Base-by-base conservation (phyloP, 2,797 vertebrate species). In the Cichlasoma orientale region DNA sequence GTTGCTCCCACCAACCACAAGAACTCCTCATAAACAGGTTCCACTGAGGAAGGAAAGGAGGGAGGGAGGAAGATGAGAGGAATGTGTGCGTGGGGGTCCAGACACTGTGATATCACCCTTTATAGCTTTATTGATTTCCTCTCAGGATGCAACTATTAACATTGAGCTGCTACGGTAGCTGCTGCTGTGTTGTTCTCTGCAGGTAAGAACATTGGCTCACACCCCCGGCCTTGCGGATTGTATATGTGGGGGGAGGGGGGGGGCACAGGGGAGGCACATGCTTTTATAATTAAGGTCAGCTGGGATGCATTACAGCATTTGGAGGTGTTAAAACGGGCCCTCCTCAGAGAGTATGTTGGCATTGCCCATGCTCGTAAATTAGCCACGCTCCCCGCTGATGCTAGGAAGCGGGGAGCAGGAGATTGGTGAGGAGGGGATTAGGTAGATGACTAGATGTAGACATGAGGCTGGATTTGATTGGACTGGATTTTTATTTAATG, bases 281-380 rank as follows among this genome's bases (percentile, higher is more conserved):
- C 93, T 95, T 95, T 95, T 95, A 95, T 95, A 96, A 96, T 96
- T 95, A 96, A 95, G 95, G 95, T 96, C 95, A 96, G 93, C 93
- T 95, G 95, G 95, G 95, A 96, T 93, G 92, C 94, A 96, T 96
- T 96, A 95, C 95, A 93, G 92, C 95, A 95, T 96, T 95, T 94
- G 93, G 93, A 96, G 95, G 95, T 95, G 95, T 96, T 96, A 95
- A 96, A 96, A 95, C 90, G 79, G 94, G 92, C 90, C 92, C 93
- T 96, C 95, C 94, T 95, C 89, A 68, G 95, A 96, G 95, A 95
- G 91, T 76, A 93, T 90, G 93, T 91, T 96, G 95, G 94, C 95
- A 95, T 95, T 92, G 93, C 92, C 93, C 89, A 77, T 56, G 80
- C 94, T 95, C 90, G 87, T 96, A 96, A 96, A 96, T 96, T 95